Percentiles rank a stretch among this genome's conserved stretches.
phyloP scores from a whole-genome alignment of 1,140 invertebrate genomes.

The honey bee (Apis mellifera) region Amel_HAv3.1 CM009933.2:10017501-10018000 shows the following conservation, averaged over 20 bases:
- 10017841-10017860: background rate
- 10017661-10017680: too few relatives aligned
- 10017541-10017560: background rate
- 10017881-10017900: background rate
- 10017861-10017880: background rate
- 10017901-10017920: slow-evolving; percentile 11
- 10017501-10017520: background rate
- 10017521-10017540: background rate
- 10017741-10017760: too few relatives aligned
- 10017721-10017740: too few relatives aligned
- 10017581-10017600: background rate
- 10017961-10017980: slow-evolving; percentile 43
- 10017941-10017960: slow-evolving; percentile 41
- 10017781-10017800: too few relatives aligned
- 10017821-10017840: background rate
- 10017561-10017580: background rate
- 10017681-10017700: too few relatives aligned
- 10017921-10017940: slow-evolving; percentile 1
- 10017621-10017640: too few relatives aligned
- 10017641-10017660: too few relatives aligned
- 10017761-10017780: too few relatives aligned
- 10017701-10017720: too few relatives aligned
- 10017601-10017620: background rate
- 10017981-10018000: slow-evolving; percentile 52
- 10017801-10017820: too few relatives aligned